Conservation (phyloP, 2,888 invertebrate genomes). For the Meghimatium bilineatum region DNA sequence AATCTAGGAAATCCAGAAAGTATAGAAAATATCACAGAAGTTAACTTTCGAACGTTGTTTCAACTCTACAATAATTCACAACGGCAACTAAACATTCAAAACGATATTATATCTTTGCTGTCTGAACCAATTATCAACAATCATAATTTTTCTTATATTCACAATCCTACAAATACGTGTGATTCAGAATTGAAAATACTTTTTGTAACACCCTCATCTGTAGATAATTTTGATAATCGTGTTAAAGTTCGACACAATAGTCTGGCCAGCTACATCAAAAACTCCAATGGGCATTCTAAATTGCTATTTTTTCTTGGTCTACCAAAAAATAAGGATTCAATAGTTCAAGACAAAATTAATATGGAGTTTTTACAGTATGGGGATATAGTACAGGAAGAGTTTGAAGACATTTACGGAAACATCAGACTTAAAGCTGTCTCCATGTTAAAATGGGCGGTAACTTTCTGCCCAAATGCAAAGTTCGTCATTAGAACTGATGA, state of each 20-base stretch:
- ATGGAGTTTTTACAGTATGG: constrained; percentile 51
- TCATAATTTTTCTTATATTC: constrained; percentile 28
- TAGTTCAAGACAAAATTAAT: constrained; percentile 47
- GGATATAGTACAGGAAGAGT: constrained; percentile 67
- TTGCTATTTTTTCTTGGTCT: constrained; percentile 24
- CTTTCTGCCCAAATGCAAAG: constrained; percentile 67
- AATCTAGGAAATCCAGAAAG: background rate
- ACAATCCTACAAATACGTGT: constrained; percentile 6
- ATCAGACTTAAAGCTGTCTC: constrained; percentile 74
- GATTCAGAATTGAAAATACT: background rate
- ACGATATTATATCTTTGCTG: background rate
- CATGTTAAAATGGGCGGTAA: constrained; percentile 67
- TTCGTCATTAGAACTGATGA: constrained; percentile 75
- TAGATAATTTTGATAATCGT: constrained; percentile 21
- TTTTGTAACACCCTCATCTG: constrained; percentile 14
- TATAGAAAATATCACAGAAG: background rate
- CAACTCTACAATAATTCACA: background rate
- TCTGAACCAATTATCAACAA: constrained; percentile 22
- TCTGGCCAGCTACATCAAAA: background rate
- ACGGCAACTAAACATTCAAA: background rate
- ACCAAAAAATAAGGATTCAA: background rate
- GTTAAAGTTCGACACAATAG: background rate
- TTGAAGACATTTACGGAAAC: constrained; percentile 74
- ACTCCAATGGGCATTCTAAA: background rate
- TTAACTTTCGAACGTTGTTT: background rate